phyloP scores from a whole-genome alignment of 1,140 invertebrate genomes.

The Meloidogyne hapla region DNA sequence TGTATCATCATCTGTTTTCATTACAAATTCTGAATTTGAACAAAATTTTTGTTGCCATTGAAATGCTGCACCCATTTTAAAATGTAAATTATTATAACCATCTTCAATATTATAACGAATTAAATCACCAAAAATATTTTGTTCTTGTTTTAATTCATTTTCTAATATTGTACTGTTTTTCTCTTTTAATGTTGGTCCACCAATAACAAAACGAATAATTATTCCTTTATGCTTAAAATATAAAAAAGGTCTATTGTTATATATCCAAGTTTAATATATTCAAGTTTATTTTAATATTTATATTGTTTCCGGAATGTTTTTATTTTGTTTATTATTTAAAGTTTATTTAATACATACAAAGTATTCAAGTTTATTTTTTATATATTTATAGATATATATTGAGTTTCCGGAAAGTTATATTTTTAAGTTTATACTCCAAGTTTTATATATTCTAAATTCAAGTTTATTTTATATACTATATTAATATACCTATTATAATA shows the following conservation, averaged over 20 bases:
- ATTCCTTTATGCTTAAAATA: slow-evolving; percentile 4
- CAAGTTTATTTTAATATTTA: no score
- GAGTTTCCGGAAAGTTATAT: background rate
- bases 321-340: slow-evolving; percentile 1
- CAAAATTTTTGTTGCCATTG: slow-evolving; percentile 18
- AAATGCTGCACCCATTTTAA: slow-evolving; percentile 8
- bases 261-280: no score
- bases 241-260: no score
- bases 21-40: slow-evolving; percentile 21
- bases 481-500: no score
- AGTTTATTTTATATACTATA: background rate
- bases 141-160: slow-evolving; percentile 1
- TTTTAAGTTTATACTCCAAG: no score
- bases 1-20: slow-evolving; percentile 28
- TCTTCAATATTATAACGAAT: slow-evolving; percentile 12
- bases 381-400: no score
- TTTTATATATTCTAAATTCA: no score
- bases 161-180: background rate
- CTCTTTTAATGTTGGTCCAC: background rate
- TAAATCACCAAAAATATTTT: slow-evolving; percentile 8
- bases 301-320: no score
- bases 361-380: no score
- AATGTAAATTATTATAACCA: slow-evolving; percentile 20
- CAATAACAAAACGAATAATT: slow-evolving; percentile 15
- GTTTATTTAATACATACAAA: no score